Base-by-base conservation (phyloP, 1,140 invertebrate species). In the Drosophila hydei region DNA sequence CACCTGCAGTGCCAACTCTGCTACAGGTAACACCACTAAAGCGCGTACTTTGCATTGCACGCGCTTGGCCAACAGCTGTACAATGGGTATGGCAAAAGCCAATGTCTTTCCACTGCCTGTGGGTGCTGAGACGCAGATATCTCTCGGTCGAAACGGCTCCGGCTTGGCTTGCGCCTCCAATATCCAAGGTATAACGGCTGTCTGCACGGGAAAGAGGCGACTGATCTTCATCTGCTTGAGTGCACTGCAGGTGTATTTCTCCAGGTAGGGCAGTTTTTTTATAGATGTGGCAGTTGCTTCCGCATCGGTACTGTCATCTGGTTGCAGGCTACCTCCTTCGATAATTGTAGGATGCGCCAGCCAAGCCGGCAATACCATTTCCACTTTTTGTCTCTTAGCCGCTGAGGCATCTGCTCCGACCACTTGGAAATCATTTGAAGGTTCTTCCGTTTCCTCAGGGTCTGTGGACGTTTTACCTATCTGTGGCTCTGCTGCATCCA, bases 41-140 rank as follows among this genome's bases (percentile, higher is more conserved):
- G 97, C 98, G 69, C 96, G 92, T 11, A 99, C 93, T 79, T 94
- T 93, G 68, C 93, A 92, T 27, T 92, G 92, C 11, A 93, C 89
- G 3, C 92, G 89, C 11, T 87, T 73, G 4, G 64, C 48, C 4
- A 92, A 47, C 56, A 90, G 47, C 92, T 99, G 97, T 48, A 99
- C 93, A 50, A 99, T 95, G 11, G 98, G 98, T 59, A 99, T 92
- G 64, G 97, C 97, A 94, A 97, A 99, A 4, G 97, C 95, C 50
- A 99, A 92, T 1, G 98, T 99, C 93, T 99, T 99, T 8, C 98
- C 98, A 94, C 97, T 99, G 9, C 98, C 99, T 12, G 99, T 99
- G 18, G 98, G 98, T 42, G 98, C 97, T 19, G 97, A 98, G 36
- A 99, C 96, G 93, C 98, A 99, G n/a, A 99, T 93, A 92, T 99